Conservation (phyloP, 2,888 invertebrate genomes). For the Platypus cylindrus region DNA sequence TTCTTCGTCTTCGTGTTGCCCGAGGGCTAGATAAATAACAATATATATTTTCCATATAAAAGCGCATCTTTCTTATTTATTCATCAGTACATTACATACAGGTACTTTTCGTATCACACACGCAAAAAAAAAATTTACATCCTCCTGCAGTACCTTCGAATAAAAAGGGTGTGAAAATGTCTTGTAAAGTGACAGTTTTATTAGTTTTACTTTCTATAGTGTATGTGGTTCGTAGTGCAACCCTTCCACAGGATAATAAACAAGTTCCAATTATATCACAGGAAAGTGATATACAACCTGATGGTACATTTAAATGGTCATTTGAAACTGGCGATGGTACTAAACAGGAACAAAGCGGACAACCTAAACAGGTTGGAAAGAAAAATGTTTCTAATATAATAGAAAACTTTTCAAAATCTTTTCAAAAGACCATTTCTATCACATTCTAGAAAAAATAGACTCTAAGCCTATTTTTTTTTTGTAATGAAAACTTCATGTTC, state of each 20-base stretch:
- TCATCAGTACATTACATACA: slow-evolving; percentile 9
- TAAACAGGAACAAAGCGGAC: slow-evolving; percentile 42
- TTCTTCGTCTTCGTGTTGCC: slow-evolving; percentile 4
- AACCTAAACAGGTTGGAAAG: slow-evolving; percentile 19
- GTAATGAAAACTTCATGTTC: too few species aligned
- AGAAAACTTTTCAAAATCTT: too few species aligned
- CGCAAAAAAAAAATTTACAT: too few species aligned
- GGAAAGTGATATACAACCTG: slow-evolving; percentile 15
- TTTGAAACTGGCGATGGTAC: slow-evolving; percentile 49
- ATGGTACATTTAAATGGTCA: slow-evolving; percentile 28
- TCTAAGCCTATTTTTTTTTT: too few species aligned
- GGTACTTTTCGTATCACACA: slow-evolving; percentile 2
- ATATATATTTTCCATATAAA: slow-evolving; percentile 14
- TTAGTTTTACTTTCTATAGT: slow-evolving; percentile 6
- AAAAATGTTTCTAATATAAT: too few species aligned
- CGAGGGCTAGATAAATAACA: slow-evolving; percentile 11
- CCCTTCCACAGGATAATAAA: slow-evolving; percentile 11
- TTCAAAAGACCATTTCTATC: too few species aligned
- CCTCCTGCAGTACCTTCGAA: slow-evolving; percentile 2
- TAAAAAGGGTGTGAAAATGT: slow-evolving; percentile 3
- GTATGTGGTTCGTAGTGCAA: slow-evolving; percentile 10
- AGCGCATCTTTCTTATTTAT: slow-evolving; percentile 9
- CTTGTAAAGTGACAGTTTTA: slow-evolving; percentile 7
- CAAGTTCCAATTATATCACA: slow-evolving; percentile 15
- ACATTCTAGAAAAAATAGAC: too few species aligned